phyloP scores from a whole-genome alignment of 2,113 vertebrate species.

The Mellivora capensis region DNA sequence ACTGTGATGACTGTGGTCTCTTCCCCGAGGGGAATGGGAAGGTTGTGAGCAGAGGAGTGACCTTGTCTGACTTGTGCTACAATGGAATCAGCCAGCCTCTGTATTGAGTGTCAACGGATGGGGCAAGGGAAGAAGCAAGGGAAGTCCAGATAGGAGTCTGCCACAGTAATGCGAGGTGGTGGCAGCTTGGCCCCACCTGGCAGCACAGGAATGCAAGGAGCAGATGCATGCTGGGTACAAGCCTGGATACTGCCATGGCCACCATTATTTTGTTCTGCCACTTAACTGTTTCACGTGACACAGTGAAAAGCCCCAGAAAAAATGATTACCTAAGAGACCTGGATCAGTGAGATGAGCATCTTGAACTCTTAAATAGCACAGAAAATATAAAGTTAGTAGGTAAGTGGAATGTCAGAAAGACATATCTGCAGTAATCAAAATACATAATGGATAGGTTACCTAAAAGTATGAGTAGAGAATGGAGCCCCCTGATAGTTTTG shows the following conservation, averaged over 20 bases:
- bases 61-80: neutral
- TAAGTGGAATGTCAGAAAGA: neutral
- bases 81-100: neutral
- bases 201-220: neutral
- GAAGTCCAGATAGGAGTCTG: neutral
- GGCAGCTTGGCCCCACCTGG: neutral
- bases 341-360: neutral
- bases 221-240: neutral
- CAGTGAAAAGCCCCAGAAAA: neutral
- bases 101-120: neutral
- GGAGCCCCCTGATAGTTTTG: neutral
- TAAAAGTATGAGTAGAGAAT: neutral
- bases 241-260: neutral
- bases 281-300: neutral
- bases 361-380: neutral
- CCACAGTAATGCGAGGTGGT: neutral
- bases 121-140: neutral
- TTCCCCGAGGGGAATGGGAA: neutral
- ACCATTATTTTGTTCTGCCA: neutral
- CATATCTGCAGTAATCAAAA: neutral
- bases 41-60: neutral
- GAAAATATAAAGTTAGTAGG: neutral
- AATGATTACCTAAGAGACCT: neutral
- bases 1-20: neutral
- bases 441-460: neutral